phyloP scores from a whole-genome alignment of 2,888 invertebrate species.

The Caenorhabditis sinica region DNA sequence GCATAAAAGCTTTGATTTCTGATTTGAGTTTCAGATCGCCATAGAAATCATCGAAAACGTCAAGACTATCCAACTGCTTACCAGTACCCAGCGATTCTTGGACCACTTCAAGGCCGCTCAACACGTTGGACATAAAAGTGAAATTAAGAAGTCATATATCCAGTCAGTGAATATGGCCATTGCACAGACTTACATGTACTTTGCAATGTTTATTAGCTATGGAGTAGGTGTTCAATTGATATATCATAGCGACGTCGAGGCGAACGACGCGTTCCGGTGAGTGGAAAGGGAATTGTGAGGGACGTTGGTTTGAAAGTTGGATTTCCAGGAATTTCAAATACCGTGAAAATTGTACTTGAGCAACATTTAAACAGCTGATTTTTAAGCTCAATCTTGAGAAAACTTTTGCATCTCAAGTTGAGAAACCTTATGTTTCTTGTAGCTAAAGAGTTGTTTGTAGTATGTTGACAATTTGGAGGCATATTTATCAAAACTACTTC shows the following conservation, averaged over 20 bases:
- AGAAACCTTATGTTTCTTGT: too few species aligned
- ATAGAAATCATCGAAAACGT: constrained; percentile 85
- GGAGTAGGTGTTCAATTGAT: constrained; percentile 72
- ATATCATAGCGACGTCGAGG: constrained; percentile 46
- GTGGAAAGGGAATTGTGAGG: constrained; percentile 81
- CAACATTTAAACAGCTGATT: too few species aligned
- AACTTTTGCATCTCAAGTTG: too few species aligned
- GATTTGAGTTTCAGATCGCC: constrained; percentile 79
- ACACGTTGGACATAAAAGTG: constrained; percentile 52
- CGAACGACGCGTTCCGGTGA: constrained; percentile 65
- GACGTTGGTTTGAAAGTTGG: too few species aligned
- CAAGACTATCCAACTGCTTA: constrained; percentile 84
- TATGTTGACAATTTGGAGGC: too few species aligned
- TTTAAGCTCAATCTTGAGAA: too few species aligned
- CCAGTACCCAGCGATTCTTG: constrained; percentile 84
- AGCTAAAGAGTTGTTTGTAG: too few species aligned
- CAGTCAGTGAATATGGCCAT: constrained; percentile 70
- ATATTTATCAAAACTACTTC: too few species aligned
- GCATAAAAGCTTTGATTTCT: not conserved
- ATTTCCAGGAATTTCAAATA: too few species aligned
- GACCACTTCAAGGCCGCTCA: constrained; percentile 77
- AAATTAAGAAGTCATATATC: constrained; percentile 62
- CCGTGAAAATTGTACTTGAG: too few species aligned
- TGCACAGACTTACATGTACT: constrained; percentile 75
- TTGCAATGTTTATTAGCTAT: constrained; percentile 70